These are phyloP conservation scores for Caenorhabditis sp. DNA, from an alignment of 2,888 invertebrate genomes.

Conservation along the genomic window DNA sequence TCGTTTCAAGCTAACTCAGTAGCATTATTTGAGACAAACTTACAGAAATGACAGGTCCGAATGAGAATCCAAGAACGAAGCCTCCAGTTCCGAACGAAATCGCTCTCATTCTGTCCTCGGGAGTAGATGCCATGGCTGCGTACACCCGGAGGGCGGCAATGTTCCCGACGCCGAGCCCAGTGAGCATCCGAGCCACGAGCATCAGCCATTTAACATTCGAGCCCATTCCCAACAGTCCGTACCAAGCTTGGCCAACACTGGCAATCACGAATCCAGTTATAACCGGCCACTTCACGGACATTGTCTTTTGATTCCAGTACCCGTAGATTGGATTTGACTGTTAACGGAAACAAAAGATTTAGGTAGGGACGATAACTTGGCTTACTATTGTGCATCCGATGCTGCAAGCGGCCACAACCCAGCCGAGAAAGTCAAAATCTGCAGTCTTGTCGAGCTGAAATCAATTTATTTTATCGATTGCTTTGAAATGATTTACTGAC, in stretches of 20 bases:
- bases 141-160: constrained; percentile 63
- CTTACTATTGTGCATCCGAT: constrained; percentile 63
- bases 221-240: constrained; percentile 15
- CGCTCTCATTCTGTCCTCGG: constrained; percentile 63
- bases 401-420: constrained; percentile 64
- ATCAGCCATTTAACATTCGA: constrained; percentile 58
- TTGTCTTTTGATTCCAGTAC: constrained; percentile 63
- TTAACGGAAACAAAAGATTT: not conserved
- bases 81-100: constrained; percentile 65
- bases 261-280: constrained; percentile 58
- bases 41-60: constrained; percentile 48
- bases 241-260: constrained; percentile 53
- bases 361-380: too few relatives aligned
- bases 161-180: constrained; percentile 63
- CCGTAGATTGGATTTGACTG: constrained; percentile 64
- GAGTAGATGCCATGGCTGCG: constrained; percentile 60
- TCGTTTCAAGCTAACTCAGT: too few relatives aligned
- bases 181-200: constrained; percentile 58
- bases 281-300: constrained; percentile 59
- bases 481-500: constrained; percentile 22
- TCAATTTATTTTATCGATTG: not conserved
- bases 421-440: constrained; percentile 61
- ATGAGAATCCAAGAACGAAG: constrained; percentile 44
- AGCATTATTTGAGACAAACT: not conserved
- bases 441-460: constrained; percentile 63